A percentile compares a stretch with the other conserved stretches of the same genome.
phyloP scores from a whole-genome alignment of 2,888 invertebrate species.

The Pycnomerus fuliginosus region DNA sequence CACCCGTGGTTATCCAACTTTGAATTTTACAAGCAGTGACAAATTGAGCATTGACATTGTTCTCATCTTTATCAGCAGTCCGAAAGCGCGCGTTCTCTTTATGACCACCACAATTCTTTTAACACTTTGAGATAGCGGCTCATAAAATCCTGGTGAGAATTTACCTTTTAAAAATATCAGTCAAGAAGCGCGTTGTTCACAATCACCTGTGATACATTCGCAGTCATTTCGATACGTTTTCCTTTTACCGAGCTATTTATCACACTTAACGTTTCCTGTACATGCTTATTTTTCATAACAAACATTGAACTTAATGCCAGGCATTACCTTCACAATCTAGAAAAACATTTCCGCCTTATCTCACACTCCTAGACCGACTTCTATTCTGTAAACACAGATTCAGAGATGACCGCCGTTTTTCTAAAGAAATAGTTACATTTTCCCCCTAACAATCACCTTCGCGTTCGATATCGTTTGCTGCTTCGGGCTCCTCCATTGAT shows the following conservation, averaged over 20 bases:
- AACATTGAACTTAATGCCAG: constrained; percentile 12
- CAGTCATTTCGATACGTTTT: constrained; percentile 34
- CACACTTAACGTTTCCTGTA: constrained; percentile 37
- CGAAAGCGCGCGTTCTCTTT: constrained; percentile 30
- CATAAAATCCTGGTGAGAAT: constrained; percentile 36
- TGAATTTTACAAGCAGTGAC: constrained; percentile 26
- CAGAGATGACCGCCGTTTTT: constrained; percentile 41
- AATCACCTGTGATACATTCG: constrained; percentile 34
- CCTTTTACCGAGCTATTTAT: constrained; percentile 34
- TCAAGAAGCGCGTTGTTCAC: constrained; percentile 11
- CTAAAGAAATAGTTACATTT: constrained; percentile 34
- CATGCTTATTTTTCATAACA: constrained; percentile 27
- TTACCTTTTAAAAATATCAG: constrained; percentile 38
- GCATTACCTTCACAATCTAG: constrained; percentile 6
- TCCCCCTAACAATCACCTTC: constrained; percentile 37
- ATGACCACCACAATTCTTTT: constrained; percentile 33
- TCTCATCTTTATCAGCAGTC: constrained; percentile 34
- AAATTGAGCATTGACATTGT: constrained; percentile 33
- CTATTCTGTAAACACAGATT: constrained; percentile 36
- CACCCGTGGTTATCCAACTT: constrained; percentile 19
- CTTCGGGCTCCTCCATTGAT: constrained; percentile 45
- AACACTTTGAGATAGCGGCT: constrained; percentile 35
- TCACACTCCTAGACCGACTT: too few relatives aligned
- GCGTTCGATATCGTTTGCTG: constrained; percentile 39
- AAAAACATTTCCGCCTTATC: constrained; percentile 22